These are phyloP conservation scores for Emys orbicularis DNA, from an alignment of 2,797 vertebrate genomes.

Conservation along the genomic window DNA sequence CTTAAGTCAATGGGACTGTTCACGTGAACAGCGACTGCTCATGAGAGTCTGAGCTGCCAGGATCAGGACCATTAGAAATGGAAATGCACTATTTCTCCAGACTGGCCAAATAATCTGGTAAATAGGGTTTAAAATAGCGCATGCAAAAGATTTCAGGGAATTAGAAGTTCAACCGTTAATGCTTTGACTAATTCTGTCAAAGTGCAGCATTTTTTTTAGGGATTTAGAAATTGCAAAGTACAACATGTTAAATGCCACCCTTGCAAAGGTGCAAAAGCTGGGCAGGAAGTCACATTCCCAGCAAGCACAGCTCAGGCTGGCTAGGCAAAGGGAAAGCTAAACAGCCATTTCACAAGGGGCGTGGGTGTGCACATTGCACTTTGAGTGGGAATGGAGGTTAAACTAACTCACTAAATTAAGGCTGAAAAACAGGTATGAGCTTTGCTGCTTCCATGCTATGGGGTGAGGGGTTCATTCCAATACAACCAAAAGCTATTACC, in stretches of 20 bases:
- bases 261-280: not conserved
- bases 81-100: not conserved
- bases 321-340: not conserved
- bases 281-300: not conserved
- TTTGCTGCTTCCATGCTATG: not conserved
- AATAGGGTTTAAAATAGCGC: not conserved
- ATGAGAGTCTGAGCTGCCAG: not conserved
- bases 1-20: not conserved
- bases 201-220: conserved; percentile 6
- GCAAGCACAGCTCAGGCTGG: not conserved
- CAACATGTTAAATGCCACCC: not conserved
- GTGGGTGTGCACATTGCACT: rapidly evolving
- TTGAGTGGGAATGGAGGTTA: not conserved
- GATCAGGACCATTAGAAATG: not conserved
- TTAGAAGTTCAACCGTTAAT: not conserved
- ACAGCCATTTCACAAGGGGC: not conserved
- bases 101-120: not conserved
- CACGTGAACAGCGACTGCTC: rapidly evolving
- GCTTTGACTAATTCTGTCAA: not conserved
- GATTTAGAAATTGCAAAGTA: not conserved
- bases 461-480: not conserved
- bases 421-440: not conserved
- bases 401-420: not conserved
- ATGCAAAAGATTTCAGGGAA: conserved; percentile 20
- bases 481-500: not conserved